Base-by-base conservation (phyloP, 2,797 vertebrate species). In the Gymnodraco acuticeps region DNA sequence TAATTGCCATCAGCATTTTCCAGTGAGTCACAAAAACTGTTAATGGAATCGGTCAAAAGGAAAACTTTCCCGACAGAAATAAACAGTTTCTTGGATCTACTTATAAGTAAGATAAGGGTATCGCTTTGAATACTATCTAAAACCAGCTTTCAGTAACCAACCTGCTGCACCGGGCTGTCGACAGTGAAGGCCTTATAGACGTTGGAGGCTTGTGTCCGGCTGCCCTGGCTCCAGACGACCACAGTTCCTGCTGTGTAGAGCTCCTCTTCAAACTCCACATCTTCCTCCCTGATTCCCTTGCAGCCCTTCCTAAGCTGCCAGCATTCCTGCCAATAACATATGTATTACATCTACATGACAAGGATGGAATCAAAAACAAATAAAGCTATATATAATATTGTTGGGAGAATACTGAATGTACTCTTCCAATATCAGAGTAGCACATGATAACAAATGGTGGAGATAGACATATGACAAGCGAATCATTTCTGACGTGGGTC, bases 161-260 rank as follows among this genome's bases (percentile, higher is more conserved):
- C 98, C 97, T 99, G 97, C 48, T 98, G 94, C 47, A 99, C 97
- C 2, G 96, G 94, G 84, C 96, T 97, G 92, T 99, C 98, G 0
- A 99, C 97, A 0, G 98, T 99, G 86, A 99, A 99, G 0, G 98
- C 97, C 87, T 99, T 99, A 86, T 98, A 98, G 17, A 99, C 96
- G 0, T 94, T 83, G 17, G 97, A 94, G 0, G 95, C 96, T 70
- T 97, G 96, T 66, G 75, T 94, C 78, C 95, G 96, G 82, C 96
- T 98, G 45, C 98, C 98, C 83, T 95, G 96, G 90, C 97, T 99
- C 98, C 98, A 99, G 68, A 98, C 96, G 51, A 98, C 98, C 93
- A 98, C 94, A 1, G 99, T 98, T 69, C 97, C 96, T 61, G 98
- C 95, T 77, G 96, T 85, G 0, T 99, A 99, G 46, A 99, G 94